phyloP scores from a whole-genome alignment of 2,797 vertebrate genomes.

The Gorsachius magnificus region DNA sequence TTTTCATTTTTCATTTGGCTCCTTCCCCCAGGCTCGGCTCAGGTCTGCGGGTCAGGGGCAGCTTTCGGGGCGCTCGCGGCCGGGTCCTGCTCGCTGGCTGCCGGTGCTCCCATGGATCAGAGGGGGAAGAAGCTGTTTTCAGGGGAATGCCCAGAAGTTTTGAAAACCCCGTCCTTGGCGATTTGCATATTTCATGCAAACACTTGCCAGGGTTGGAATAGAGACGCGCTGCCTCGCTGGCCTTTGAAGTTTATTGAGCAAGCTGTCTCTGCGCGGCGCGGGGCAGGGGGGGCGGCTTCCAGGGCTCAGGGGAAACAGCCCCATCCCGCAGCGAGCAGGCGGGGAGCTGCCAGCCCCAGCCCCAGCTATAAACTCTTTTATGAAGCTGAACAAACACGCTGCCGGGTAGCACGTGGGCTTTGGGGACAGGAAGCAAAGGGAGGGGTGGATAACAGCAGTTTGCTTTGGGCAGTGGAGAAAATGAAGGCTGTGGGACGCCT shows the following conservation, averaged over 20 bases:
- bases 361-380: accelerated
- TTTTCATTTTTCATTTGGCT: neutral
- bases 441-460: accelerated
- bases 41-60: accelerated
- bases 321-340: accelerated
- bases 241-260: neutral
- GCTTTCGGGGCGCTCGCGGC: accelerated
- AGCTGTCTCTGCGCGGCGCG: neutral
- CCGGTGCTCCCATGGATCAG: neutral
- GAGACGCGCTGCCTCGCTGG: neutral
- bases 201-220: neutral
- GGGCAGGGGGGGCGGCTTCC: neutral
- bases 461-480: neutral
- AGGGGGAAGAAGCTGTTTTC: neutral
- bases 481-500: accelerated
- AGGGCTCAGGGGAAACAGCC: neutral
- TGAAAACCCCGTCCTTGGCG: neutral
- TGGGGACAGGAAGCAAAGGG: neutral
- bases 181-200: conserved; percentile 32
- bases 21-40: neutral
- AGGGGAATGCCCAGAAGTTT: conserved; percentile 30
- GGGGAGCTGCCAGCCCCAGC: neutral
- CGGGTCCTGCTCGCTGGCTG: neutral
- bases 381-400: neutral
- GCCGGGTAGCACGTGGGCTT: neutral